These are phyloP conservation scores for Belonocnema kinseyi DNA, from an alignment of 1,140 invertebrate species.

Conservation along the genomic window DNA sequence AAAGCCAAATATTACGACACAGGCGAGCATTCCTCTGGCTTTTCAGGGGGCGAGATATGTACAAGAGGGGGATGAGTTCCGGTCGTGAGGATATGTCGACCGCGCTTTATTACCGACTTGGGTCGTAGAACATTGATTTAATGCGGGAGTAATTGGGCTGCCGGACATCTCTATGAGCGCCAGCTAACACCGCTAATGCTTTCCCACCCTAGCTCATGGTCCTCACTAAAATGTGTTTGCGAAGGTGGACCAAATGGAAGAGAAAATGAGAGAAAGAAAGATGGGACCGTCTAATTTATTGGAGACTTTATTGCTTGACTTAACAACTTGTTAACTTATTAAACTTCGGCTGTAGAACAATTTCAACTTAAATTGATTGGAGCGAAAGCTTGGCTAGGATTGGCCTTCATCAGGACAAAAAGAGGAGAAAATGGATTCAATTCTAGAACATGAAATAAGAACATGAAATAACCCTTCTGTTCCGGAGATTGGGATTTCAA, in stretches of 20 bases:
- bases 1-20: conserved; percentile 77
- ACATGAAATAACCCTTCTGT: too few relatives aligned
- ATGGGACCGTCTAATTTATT: conserved; percentile 64
- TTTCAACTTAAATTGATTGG: too few relatives aligned
- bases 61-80: conserved; percentile 20
- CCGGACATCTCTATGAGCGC: conserved; percentile 72
- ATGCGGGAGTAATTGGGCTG: conserved; percentile 73
- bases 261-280: background rate
- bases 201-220: conserved; percentile 52
- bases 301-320: conserved; percentile 64
- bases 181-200: conserved; percentile 65
- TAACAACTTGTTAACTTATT: background rate
- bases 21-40: conserved; percentile 69
- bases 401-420: too few relatives aligned
- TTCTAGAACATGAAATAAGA: too few relatives aligned
- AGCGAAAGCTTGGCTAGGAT: too few relatives aligned
- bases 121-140: conserved; percentile 72
- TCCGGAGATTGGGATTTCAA: background rate
- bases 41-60: conserved; percentile 45
- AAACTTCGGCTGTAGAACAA: too few relatives aligned
- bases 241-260: background rate
- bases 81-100: conserved; percentile 68
- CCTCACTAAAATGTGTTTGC: background rate
- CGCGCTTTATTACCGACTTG: conserved; percentile 70
- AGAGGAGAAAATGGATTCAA: too few relatives aligned